Evolutionary conservation across 2,797 vertebrate species (phyloP).

Genomic region (Melanotaenia nigrans): DNA sequence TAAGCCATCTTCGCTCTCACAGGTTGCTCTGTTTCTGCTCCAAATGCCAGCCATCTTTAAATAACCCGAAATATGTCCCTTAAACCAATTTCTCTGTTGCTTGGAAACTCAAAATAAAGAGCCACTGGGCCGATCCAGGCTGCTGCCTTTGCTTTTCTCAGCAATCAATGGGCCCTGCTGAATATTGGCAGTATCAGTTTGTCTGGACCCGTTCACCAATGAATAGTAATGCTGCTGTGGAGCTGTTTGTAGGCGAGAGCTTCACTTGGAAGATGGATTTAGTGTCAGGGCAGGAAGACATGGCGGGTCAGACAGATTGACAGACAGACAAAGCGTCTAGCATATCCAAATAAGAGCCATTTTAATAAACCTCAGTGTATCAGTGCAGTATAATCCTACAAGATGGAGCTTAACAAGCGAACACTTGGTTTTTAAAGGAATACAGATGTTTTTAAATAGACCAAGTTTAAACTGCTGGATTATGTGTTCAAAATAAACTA

Average conservation of each 20-base stretch:
- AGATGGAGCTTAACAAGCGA: background rate
- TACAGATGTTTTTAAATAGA: background rate
- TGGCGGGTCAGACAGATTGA: slow-evolving; percentile 40
- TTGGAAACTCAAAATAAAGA: background rate
- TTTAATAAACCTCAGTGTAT: too few species aligned
- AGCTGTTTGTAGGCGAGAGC: slow-evolving; percentile 26
- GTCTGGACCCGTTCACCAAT: slow-evolving; percentile 33
- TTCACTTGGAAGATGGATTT: slow-evolving; percentile 43
- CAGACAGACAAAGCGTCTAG: slow-evolving; percentile 15
- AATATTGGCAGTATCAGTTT: slow-evolving; percentile 53
- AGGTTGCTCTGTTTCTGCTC: slow-evolving; percentile 24
- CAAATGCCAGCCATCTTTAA: background rate
- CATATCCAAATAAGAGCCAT: slow-evolving; percentile 7
- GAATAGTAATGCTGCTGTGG: slow-evolving; percentile 60
- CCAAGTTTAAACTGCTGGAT: slow-evolving; percentile 4
- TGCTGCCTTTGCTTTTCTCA: slow-evolving; percentile 42
- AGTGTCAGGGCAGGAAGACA: slow-evolving; percentile 32
- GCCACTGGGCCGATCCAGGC: slow-evolving; percentile 18
- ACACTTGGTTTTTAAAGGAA: background rate
- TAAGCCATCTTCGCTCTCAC: slow-evolving; percentile 47
- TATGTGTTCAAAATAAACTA: slow-evolving; percentile 16
- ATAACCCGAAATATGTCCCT: slow-evolving; percentile 1
- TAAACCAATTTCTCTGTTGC: background rate
- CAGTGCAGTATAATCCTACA: background rate
- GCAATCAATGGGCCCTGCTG: slow-evolving; percentile 56